Evolutionary conservation across 2,888 invertebrate genomes (phyloP), one percentile per base, ranked within the genome.

Genomic region (Zygothrica quintamaculata): DNA sequence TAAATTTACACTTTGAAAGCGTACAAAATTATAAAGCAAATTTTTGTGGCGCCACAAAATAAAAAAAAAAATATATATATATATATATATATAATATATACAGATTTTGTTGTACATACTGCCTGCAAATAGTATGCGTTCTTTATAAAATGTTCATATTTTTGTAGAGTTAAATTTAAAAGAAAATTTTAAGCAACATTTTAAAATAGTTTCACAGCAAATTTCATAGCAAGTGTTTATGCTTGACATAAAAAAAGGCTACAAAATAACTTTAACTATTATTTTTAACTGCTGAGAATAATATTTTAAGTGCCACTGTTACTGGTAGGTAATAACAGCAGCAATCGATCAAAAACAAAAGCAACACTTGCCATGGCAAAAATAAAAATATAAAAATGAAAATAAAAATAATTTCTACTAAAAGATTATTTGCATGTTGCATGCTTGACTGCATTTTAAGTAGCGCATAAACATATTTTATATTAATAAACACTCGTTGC

Each of bases 1-100:
- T 80, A 71, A 78, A 78, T 81, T 74, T 76, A 60, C 74, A 68
- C 76, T 65, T 66, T 80, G 65, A 68, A 72, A 70, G 72, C 58
- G 11, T 31, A 47, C 55, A 33, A 59, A 67, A 72, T 62, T 72
- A 64, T 59, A 11, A 52, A 67, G 57, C 22, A 51, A 56, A 52
- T 25, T 65, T 65, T 56, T 48, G 44, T 31, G 53, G 18, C 9
- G 25, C 55, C 52, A 39, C 43, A 50, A 42, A 61, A 71, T n/a
- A n/a, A n/a, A n/a, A n/a, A n/a, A n/a, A n/a, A n/a, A n/a, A n/a
- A n/a, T n/a, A n/a, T n/a, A n/a, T n/a, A n/a, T n/a, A n/a, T n/a
- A n/a, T n/a, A n/a, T n/a, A n/a, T n/a, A n/a, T n/a, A n/a, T n/a
- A n/a, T n/a, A n/a, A n/a, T 50, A 31, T 60, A 31, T 34, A 36